These are phyloP conservation scores for Athene noctua DNA, from an alignment of 2,113 vertebrate genomes.

Conservation along the genomic window DNA sequence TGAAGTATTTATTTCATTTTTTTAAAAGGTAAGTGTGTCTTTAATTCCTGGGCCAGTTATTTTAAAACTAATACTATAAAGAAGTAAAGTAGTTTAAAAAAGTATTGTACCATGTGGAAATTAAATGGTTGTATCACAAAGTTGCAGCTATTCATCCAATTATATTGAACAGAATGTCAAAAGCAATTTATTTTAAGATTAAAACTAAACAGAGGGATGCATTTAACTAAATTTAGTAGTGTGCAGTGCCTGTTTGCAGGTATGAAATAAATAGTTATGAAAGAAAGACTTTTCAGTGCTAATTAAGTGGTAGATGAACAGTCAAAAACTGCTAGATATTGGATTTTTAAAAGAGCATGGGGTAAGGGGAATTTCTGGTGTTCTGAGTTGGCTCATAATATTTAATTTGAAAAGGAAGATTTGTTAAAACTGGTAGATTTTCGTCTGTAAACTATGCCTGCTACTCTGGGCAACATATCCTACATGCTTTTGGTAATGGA, in stretches of 20 bases:
- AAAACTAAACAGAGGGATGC: neutral
- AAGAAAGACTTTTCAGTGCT: neutral
- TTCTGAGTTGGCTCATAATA: neutral
- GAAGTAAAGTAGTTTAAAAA: neutral
- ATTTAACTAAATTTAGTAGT: neutral
- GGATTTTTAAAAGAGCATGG: neutral
- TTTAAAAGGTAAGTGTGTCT: neutral
- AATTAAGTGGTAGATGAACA: neutral
- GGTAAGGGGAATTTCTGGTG: neutral
- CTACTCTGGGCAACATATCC: constrained; percentile 58
- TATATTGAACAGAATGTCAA: neutral
- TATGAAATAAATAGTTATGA: neutral
- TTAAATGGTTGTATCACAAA: neutral
- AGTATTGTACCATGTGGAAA: neutral
- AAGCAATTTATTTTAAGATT: neutral
- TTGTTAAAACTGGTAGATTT: neutral
- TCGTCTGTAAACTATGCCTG: constrained; percentile 4
- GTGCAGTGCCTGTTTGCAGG: neutral
- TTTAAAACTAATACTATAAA: neutral
- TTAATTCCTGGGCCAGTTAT: neutral
- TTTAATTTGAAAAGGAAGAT: neutral
- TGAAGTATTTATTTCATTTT: neutral
- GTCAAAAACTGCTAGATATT: neutral
- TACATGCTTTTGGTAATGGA: constrained; percentile 40
- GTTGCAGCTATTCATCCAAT: neutral